A percentile compares a stretch with the other conserved stretches of the same genome.
These are phyloP conservation scores for Enteromius afrohamiltoni DNA, from an alignment of 2,797 vertebrate species.

Conservation along the genomic window DNA sequence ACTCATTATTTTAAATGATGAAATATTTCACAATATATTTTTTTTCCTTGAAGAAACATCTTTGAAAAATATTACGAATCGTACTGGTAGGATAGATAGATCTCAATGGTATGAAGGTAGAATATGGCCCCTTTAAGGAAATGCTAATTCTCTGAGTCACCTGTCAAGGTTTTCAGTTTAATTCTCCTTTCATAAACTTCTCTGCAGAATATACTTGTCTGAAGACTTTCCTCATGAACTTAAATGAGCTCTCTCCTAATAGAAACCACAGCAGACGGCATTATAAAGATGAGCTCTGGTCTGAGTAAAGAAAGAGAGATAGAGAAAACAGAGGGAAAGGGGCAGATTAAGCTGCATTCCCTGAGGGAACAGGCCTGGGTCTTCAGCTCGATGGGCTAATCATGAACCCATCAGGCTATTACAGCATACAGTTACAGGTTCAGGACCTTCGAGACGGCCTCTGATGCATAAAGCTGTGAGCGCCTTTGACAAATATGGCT, in stretches of 20 bases:
- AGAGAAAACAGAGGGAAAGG: slow-evolving; percentile 38
- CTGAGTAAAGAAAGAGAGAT: slow-evolving; percentile 35
- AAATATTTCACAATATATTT: no score
- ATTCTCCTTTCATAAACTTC: slow-evolving; percentile 22
- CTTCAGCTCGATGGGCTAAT: slow-evolving; percentile 57
- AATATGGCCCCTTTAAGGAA: not conserved
- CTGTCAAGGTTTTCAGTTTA: slow-evolving; percentile 14
- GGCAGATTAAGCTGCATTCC: slow-evolving; percentile 41
- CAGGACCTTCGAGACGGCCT: slow-evolving; percentile 39
- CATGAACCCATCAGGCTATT: slow-evolving; percentile 56
- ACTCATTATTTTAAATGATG: no score
- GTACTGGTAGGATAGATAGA: no score
- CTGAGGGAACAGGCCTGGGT: slow-evolving; percentile 38
- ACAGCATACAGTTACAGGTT: slow-evolving; percentile 49
- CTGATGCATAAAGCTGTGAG: slow-evolving; percentile 39
- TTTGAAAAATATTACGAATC: no score
- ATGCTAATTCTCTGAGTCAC: not conserved
- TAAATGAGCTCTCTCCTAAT: slow-evolving; percentile 39
- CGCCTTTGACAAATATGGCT: slow-evolving; percentile 45
- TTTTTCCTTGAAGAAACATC: no score
- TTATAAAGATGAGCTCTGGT: slow-evolving; percentile 21
- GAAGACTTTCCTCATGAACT: slow-evolving; percentile 8
- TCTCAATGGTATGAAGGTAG: not conserved
- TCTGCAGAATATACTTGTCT: slow-evolving; percentile 22
- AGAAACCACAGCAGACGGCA: slow-evolving; percentile 17